These are phyloP conservation scores for Pollicipes pollicipes DNA, from an alignment of 1,140 invertebrate genomes.

Conservation along the genomic window DNA sequence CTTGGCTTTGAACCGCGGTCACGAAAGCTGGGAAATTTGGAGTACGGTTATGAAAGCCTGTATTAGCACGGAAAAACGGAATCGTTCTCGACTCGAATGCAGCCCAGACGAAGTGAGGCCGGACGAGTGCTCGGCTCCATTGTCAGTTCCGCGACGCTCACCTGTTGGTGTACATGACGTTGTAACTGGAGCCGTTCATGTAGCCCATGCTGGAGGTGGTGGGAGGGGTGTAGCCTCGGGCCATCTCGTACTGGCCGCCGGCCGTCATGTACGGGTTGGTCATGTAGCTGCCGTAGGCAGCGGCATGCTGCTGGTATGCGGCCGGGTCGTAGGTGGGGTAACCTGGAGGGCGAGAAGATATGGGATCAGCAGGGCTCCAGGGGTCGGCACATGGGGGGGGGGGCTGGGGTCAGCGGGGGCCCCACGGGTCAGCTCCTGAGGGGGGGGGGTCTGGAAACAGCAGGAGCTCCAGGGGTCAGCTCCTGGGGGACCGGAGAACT, in stretches of 20 bases:
- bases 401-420: too few species aligned
- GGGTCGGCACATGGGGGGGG: too few species aligned
- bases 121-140: neutral
- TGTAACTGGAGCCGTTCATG: neutral
- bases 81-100: neutral
- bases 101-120: neutral
- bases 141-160: neutral
- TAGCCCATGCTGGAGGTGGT: neutral
- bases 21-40: neutral
- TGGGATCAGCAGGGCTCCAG: too few species aligned
- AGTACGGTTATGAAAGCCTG: neutral
- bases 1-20: too few species aligned
- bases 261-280: constrained; percentile 5
- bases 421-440: too few species aligned
- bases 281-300: constrained; percentile 4
- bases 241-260: neutral
- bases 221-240: neutral
- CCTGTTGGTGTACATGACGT: neutral
- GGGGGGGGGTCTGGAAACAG: too few species aligned
- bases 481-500: too few species aligned
- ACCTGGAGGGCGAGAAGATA: neutral
- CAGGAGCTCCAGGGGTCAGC: too few species aligned
- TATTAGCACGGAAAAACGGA: neutral
- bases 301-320: neutral
- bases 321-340: neutral